Evolutionary conservation across 2,113 vertebrate species (phyloP), one percentile per base, ranked within the genome.

Genomic region (Passer montanus): DNA sequence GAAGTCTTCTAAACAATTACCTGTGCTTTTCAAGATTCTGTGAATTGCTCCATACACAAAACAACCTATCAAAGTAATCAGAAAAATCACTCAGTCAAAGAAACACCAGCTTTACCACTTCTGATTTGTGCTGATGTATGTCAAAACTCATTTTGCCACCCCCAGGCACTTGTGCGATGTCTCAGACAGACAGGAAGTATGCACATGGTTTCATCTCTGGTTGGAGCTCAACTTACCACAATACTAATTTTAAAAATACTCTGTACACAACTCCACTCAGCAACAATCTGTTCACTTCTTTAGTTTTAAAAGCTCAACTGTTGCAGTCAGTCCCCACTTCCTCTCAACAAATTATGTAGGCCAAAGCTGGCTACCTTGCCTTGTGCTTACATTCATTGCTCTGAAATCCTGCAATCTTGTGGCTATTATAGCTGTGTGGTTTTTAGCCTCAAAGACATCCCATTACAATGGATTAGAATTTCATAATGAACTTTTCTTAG

Each of bases 171-270:
- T 78, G 55, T 41, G 64, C 0, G 3, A 64, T 88, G 90, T 86
- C 93, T 96, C 78, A 95, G 87, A 95, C 93, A 95, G 89, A 89
- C 59, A 96, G 91, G 90, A 95, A 96, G 68, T 86, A 47, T 76
- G 64, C 59, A 74, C 90, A 82, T 44, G 67, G 82, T 67, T 97
- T 93, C 84, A 74, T 69, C 88, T 83, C 67, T 88, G 55, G 26
- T 93, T 88, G 80, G 75, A 89, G 63, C 79, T 88, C 84, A 55
- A 77, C 76, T 89, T 81, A 70, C 28, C 95, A 87, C 49, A 94
- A 94, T 43, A 95, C 90, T 95, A 63, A 95, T 94, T 94, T 96
- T 88, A 93, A 97, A 96, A 96, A 94, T 67, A 93, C 69, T 72
- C 72, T 33, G 58, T 70, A 96, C 47, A 94, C 86, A 94, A 89